Conservation (phyloP, 2,113 vertebrate species). For the Hydrochoerus hydrochaeris region DNA sequence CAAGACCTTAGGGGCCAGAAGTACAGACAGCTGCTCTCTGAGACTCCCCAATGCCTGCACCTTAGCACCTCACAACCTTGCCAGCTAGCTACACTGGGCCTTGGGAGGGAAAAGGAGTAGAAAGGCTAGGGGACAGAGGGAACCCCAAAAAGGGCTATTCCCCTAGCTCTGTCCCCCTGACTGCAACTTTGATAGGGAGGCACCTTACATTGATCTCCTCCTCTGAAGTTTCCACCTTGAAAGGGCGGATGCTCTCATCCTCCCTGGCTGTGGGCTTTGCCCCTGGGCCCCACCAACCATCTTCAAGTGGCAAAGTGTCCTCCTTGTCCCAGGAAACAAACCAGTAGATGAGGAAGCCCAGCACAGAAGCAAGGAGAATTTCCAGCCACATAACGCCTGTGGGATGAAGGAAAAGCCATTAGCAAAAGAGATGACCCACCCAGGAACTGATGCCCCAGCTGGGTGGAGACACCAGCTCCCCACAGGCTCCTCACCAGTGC, state of each 20-base stretch:
- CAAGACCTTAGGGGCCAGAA: background rate
- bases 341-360: slow-evolving; percentile 82
- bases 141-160: background rate
- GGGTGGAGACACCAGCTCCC: background rate
- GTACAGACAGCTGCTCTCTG: background rate
- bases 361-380: slow-evolving; percentile 68
- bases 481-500: background rate
- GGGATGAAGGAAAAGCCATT: background rate
- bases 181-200: background rate
- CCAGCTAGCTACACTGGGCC: background rate
- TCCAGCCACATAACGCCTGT: slow-evolving; percentile 85
- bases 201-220: slow-evolving; percentile 86
- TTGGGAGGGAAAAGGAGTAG: background rate
- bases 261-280: slow-evolving; percentile 72
- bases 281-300: slow-evolving; percentile 88
- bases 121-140: background rate
- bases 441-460: background rate
- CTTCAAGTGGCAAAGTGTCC: slow-evolving; percentile 80
- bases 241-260: slow-evolving; percentile 82
- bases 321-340: slow-evolving; percentile 80
- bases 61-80: background rate
- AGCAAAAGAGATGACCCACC: background rate
- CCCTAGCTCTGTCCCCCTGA: background rate
- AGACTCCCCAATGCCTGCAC: background rate
- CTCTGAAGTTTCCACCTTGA: slow-evolving; percentile 87